Conservation (phyloP, 1,140 invertebrate species). For the Saxidomus purpurata region DNA sequence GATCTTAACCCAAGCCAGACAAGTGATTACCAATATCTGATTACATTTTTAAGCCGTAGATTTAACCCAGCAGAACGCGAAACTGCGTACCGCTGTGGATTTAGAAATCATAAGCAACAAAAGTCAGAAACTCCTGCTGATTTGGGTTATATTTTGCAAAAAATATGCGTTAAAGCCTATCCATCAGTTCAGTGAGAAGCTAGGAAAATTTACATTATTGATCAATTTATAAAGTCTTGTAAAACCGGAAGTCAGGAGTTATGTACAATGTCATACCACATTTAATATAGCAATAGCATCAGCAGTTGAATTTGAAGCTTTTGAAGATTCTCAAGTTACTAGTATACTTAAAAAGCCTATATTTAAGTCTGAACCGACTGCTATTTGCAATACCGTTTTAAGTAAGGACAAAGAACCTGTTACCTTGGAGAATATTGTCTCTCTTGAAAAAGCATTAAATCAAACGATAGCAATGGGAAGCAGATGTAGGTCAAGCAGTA, state of each 20-base stretch:
- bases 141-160: constrained; percentile 55
- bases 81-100: constrained; percentile 60
- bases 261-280: constrained; percentile 33
- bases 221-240: constrained; percentile 26
- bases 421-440: constrained; percentile 36
- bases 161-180: constrained; percentile 38
- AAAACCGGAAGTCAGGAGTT: constrained; percentile 32
- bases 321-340: constrained; percentile 32
- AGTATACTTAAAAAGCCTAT: constrained; percentile 14
- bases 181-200: constrained; percentile 33
- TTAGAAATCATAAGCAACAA: constrained; percentile 18
- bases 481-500: not conserved
- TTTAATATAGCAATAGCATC: not conserved
- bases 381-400: not conserved
- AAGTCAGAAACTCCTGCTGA: constrained; percentile 38
- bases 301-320: constrained; percentile 44
- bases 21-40: not conserved
- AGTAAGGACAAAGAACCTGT: not conserved
- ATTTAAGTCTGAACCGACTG: not conserved
- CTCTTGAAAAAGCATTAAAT: not conserved
- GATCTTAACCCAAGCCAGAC: constrained; percentile 12
- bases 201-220: constrained; percentile 45
- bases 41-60: not conserved
- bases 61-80: constrained; percentile 60
- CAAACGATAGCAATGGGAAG: not conserved